A percentile compares a stretch with the other conserved stretches of the same genome.
Evolutionary conservation across 2,797 vertebrate genomes (phyloP).

Genomic region (Podargus strigoides): DNA sequence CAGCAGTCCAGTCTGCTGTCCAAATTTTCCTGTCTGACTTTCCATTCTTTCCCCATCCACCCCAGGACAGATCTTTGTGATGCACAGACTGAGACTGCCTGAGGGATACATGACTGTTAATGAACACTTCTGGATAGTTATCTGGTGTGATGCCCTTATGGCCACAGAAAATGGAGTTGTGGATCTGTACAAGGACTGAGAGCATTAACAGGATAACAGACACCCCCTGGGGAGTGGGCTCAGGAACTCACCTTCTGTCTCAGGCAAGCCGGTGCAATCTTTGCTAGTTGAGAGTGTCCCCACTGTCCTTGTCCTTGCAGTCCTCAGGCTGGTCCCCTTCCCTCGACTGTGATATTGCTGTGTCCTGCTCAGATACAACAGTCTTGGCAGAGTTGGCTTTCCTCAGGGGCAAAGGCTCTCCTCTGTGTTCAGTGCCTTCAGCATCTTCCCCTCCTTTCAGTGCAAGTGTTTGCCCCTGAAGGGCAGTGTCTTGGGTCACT

Average conservation of each 20-base stretch:
- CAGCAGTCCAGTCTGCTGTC: not conserved
- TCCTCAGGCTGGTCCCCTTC: constrained; percentile 14
- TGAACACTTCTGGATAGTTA: not conserved
- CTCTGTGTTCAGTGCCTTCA: not conserved
- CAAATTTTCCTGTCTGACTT: not conserved
- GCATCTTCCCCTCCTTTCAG: constrained; percentile 1
- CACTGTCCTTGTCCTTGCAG: constrained; percentile 5
- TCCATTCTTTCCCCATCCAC: not conserved
- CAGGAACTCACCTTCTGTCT: constrained; percentile 42
- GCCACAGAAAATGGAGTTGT: not conserved
- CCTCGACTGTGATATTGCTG: not conserved
- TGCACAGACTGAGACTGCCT: not conserved
- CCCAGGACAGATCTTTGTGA: not conserved
- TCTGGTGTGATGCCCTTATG: not conserved
- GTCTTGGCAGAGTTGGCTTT: not conserved
- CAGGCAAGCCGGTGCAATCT: not conserved
- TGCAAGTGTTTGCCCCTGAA: not conserved
- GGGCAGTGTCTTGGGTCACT: not conserved
- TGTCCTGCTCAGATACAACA: constrained; percentile 11
- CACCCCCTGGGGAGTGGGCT: too few relatives aligned
- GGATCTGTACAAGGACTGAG: not conserved
- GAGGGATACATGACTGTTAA: not conserved
- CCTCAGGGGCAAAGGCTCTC: not conserved
- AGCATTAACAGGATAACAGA: not conserved
- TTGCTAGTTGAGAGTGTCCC: constrained; percentile 13